Base-by-base conservation (phyloP, 2,888 invertebrate species). In the Spilosoma lubricipeda region DNA sequence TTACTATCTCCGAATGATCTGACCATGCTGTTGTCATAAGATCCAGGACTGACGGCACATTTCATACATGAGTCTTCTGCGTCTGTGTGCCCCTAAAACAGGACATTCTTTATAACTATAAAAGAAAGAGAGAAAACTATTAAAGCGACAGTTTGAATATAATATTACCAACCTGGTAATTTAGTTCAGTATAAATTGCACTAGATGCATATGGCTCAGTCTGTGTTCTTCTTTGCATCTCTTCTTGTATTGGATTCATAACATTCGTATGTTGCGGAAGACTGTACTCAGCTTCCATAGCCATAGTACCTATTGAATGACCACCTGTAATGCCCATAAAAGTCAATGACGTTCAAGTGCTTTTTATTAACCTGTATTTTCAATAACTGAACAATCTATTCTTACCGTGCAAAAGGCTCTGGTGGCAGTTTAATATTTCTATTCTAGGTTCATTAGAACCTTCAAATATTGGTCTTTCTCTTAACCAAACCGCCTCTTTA, bases 171-270 rank as follows among this genome's bases (percentile, higher is more conserved):
- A 94, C 95, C 90, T 93, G 94, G 86, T 95, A 95, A 82, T 94
- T 95, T 56, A 95, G 81, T 87, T 95, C 95, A n/a, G 95, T 95
- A 77, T 95, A 95, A 86, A 95, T 95, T 72, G 97, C 97, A 74
- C 98, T 97, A 0, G 98, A 97, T 8, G 98, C 98, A 83, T 98
- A 98, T 3, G 98, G 97, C 77, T 97, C 97, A 1, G 97, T 97
- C 4, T 97, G 93, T 15, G 89, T 86, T 78, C 93, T 90, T 78
- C 92, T 86, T 80, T 90, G 91, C 77, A 92, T 90, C 82, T 94
- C 95, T 80, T 92, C 93, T 42, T 90, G 89, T 81, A 93, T 92
- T 63, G 92, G 90, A 79, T 90, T 93, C 85, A 94, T 89, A 59
- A 88, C 87, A 82, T 89, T 91, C 8, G 91, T 90, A 74, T 95